Evolutionary conservation across 2,113 vertebrate genomes (phyloP), one percentile per base, ranked within the genome.

Genomic region (Neoarius graeffei): DNA sequence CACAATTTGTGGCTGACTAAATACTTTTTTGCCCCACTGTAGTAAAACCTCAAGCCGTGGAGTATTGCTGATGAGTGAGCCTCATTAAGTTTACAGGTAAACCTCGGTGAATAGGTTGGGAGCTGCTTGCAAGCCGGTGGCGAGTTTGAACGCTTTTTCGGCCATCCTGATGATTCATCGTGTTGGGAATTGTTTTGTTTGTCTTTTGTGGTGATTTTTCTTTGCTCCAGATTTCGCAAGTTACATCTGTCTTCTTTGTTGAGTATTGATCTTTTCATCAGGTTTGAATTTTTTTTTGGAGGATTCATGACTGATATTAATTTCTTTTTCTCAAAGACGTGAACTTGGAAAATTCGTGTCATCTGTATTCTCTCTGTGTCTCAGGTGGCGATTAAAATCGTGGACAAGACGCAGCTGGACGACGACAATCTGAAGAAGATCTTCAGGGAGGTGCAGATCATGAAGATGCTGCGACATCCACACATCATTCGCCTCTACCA

Each of bases 391-490:
- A 99, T 99, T 91, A 99, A 99, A 95, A 99, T 99, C 54, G 98
- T 99, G 84, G 98, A 99, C 89, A 99, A 99, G 94, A 98, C 96
- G 4, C 98, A 99, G 94, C 94, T 99, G 93, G 98, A 99, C 52
- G 98, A 99, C 54, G 98, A 99, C 93, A 99, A 99, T 93, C 95
- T 99, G 90, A 99, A 99, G 95, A 99, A 99, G 95, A 99, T 99
- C 87, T 99, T 99, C 92, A 94, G 98, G 90, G 98, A 99, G 93
- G 98, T 99, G 80, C 98, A 99, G 93, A 98, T 99, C 90, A 99
- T 99, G 98, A 99, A 99, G 96, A 96, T 99, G 97, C 96, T 99
- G 85, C 97, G 97, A 93, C 98, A 99, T 91, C 98, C 98, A 0
- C 98, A 99, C 85, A 99, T 99, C 94, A 99, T 99, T 94, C 96